Base-by-base conservation (phyloP, 2,113 vertebrate species). In the Pluvianellus socialis region DNA sequence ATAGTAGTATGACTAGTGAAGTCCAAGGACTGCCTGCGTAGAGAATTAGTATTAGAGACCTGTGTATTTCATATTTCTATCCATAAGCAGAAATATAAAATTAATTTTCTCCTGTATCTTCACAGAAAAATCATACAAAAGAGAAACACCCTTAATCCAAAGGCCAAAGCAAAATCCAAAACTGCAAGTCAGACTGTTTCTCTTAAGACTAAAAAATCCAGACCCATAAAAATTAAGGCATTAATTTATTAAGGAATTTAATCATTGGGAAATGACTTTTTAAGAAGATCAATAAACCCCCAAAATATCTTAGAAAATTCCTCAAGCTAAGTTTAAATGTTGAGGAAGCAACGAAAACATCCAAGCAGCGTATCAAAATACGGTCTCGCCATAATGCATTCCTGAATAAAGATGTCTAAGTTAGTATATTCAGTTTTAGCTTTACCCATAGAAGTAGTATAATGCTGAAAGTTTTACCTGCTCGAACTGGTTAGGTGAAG, bases 401-500 rank as follows among this genome's bases (percentile, higher is more conserved):
- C 65, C 66, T 7, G 23, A 53, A 13, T 18, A 55, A 28, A 40
- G 38, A 28, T 10, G 44, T 7, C 45, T 13, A 18, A 8, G 9
- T 4, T 4, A 9, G 15, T 16, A 13, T 6, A 30, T 6, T 63
- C 14, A 10, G 15, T 7, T 32, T 40, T 22, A 17, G 52, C 45
- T 71, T 59, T 52, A n/a, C 35, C 24, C 0, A 0, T 0, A 50
- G n/a, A 6, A 56, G 20, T 2, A 26, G 35, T 13, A 9, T 14
- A 27, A 30, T 5, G 9, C 66, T 40, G 59, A 8, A 30, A n/a
- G 52, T n/a, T 40, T 27, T n/a, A 35, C 55, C 56, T 15, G 20
- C 27, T 9, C 30, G 32, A 26, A n/a, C 7, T 22, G 17, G 24
- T 4, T 5, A 47, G 59, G 38, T 24, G 59, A 67, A 53, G 28